A percentile compares a stretch with the other conserved stretches of the same genome.
These are phyloP conservation scores for Daphoenositta chrysoptera DNA, from an alignment of 2,113 vertebrate genomes.

Conservation along the genomic window DNA sequence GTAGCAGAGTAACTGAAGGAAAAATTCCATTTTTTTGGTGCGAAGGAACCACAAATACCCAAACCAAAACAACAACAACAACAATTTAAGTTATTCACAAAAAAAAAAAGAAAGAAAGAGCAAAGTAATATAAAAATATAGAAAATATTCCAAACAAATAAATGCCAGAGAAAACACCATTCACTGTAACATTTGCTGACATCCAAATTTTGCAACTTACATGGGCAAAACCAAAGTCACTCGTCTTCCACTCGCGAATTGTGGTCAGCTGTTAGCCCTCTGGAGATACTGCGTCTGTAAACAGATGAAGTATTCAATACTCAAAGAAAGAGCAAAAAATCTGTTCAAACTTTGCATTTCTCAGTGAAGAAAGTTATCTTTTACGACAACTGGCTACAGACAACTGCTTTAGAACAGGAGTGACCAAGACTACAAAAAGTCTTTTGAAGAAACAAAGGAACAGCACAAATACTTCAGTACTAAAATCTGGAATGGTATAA, in stretches of 20 bases:
- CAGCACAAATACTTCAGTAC: background rate
- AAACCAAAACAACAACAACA: background rate
- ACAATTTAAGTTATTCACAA: background rate
- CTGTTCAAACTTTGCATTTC: background rate
- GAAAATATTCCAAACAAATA: background rate
- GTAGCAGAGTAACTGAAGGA: background rate
- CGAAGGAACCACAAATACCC: background rate
- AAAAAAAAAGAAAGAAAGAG: fast-evolving
- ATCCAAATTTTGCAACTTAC: background rate
- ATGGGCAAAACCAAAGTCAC: background rate
- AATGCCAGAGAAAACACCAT: background rate
- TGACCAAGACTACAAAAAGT: background rate
- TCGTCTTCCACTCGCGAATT: background rate
- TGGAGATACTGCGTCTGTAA: background rate
- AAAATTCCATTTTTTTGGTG: background rate
- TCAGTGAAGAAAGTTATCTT: background rate
- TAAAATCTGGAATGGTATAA: background rate
- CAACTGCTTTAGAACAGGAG: background rate
- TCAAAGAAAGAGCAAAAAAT: background rate
- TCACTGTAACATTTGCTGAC: background rate
- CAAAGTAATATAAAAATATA: background rate
- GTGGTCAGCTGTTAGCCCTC: background rate
- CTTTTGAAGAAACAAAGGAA: background rate
- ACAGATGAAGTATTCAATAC: background rate
- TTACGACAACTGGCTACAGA: background rate